These are phyloP conservation scores for Lophotriccus pileatus DNA, from an alignment of 2,797 vertebrate species.

Conservation along the genomic window DNA sequence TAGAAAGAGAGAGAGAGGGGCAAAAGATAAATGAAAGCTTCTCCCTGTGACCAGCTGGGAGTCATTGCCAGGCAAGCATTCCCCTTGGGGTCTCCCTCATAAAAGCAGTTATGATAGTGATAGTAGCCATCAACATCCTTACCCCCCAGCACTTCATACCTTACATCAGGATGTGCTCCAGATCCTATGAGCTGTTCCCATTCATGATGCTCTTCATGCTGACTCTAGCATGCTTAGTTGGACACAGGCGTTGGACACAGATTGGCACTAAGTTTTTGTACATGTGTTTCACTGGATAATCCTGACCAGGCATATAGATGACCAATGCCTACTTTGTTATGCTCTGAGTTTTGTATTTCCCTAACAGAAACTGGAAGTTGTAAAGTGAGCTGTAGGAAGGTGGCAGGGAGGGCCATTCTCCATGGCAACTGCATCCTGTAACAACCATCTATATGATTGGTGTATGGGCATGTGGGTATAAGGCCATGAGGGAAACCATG, in stretches of 20 bases:
- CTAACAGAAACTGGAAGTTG: background rate
- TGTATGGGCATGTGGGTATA: background rate
- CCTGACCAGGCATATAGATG: background rate
- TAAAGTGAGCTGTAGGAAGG: background rate
- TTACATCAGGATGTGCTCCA: background rate
- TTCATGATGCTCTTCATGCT: background rate
- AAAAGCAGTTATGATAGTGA: background rate
- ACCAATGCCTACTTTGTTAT: background rate
- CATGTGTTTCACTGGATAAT: background rate
- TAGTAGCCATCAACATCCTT: background rate
- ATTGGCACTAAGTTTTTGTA: background rate
- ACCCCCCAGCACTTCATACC: background rate
- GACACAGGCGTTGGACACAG: background rate
- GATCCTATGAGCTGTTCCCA: background rate
- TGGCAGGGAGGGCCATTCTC: background rate
- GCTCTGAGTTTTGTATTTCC: background rate
- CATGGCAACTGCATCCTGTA: background rate
- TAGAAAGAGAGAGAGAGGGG: background rate
- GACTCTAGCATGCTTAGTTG: background rate
- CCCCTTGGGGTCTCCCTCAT: fast-evolving
- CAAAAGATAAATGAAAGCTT: background rate
- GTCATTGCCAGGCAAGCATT: background rate
- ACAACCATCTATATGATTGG: background rate
- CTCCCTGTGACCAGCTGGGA: background rate
- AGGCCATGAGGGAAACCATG: background rate